Percentiles rank a stretch among this genome's conserved stretches.
Conservation (phyloP, 64 coral and sea anemone species). For the Astreopora myriophthalma region DNA sequence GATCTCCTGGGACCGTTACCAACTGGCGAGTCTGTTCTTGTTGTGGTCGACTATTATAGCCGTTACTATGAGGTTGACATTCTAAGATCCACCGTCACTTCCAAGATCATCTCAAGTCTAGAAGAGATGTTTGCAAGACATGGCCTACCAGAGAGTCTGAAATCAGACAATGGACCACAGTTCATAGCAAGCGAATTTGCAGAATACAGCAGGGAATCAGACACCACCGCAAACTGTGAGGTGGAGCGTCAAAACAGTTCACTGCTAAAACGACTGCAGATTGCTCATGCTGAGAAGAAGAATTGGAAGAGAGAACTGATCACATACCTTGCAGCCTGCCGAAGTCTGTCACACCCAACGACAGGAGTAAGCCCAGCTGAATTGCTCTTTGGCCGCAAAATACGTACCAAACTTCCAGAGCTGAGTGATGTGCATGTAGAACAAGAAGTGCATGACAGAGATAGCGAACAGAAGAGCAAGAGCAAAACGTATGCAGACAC, state of each 20-base stretch:
- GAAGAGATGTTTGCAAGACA: conserved; percentile 49
- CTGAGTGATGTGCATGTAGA: conserved; percentile 4
- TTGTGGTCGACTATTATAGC: too few relatives aligned
- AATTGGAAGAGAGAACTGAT: conserved; percentile 35
- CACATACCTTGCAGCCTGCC: not conserved
- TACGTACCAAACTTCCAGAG: conserved; percentile 44
- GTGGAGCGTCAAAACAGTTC: conserved; percentile 38
- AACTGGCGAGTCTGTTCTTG: conserved; percentile 24
- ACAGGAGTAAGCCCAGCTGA: conserved; percentile 31
- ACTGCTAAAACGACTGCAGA: not conserved
- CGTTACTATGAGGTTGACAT: conserved; percentile 39
- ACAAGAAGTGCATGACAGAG: conserved; percentile 7
- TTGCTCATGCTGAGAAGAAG: conserved; percentile 20
- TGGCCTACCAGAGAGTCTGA: conserved; percentile 27
- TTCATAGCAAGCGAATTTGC: too few relatives aligned
- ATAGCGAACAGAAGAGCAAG: conserved; percentile 41
- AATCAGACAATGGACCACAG: conserved; percentile 35
- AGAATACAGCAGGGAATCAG: too few relatives aligned
- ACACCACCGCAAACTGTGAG: not conserved
- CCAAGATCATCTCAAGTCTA: conserved; percentile 8
- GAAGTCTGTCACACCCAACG: not conserved
- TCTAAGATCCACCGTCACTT: not conserved
- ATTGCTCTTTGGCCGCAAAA: conserved; percentile 13
- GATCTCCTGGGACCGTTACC: conserved; percentile 40
- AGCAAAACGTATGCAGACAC: not conserved